Conservation (phyloP, 2,888 invertebrate genomes). For the Yponomeuta cagnagella region DNA sequence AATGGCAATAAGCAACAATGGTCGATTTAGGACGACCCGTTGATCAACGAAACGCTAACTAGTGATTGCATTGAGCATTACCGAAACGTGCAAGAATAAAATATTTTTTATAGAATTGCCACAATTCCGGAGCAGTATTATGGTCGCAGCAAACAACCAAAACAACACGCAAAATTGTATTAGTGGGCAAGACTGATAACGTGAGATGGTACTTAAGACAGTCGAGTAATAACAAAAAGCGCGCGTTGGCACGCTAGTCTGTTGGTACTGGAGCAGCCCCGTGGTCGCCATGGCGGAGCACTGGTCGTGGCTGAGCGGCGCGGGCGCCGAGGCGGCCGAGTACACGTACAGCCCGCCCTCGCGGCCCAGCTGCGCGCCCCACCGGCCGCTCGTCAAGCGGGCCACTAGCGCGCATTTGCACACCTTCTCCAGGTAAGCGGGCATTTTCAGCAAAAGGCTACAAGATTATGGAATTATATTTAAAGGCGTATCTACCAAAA, state of each 20-base stretch:
- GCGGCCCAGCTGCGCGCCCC: slow-evolving; percentile 58
- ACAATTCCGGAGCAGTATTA: too few species aligned
- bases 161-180: too few species aligned
- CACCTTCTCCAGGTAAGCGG: slow-evolving; percentile 58
- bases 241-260: background rate
- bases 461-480: too few species aligned
- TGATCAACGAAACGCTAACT: too few species aligned
- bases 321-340: slow-evolving; percentile 40
- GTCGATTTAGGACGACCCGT: too few species aligned
- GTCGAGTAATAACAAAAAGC: background rate
- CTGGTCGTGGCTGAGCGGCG: slow-evolving; percentile 66
- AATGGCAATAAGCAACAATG: too few species aligned
- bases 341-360: slow-evolving; percentile 69
- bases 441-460: background rate
- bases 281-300: slow-evolving; percentile 51
- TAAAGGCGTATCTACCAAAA: too few species aligned
- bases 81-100: too few species aligned
- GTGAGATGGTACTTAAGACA: background rate
- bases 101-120: too few species aligned
- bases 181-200: too few species aligned
- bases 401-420: slow-evolving; percentile 65
- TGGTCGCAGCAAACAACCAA: too few species aligned
- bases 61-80: too few species aligned
- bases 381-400: slow-evolving; percentile 63
- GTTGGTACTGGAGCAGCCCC: background rate